phyloP scores from a whole-genome alignment of 2,113 vertebrate genomes.

The Psittacara wagleri region DNA sequence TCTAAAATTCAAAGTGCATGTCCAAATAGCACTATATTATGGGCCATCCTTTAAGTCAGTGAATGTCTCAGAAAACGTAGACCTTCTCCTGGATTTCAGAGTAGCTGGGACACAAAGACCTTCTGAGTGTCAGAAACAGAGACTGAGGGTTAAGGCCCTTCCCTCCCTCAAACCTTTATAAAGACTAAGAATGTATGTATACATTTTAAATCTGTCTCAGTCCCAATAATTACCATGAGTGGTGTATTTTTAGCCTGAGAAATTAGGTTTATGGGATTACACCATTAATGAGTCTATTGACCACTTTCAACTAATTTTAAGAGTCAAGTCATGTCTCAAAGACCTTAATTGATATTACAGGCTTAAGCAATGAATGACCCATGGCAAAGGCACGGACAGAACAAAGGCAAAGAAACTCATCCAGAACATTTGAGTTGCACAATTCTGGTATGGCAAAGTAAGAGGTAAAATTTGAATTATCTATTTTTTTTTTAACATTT shows the following conservation, averaged over 20 bases:
- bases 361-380: neutral
- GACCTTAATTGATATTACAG: neutral
- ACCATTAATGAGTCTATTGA: neutral
- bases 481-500: neutral
- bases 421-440: neutral
- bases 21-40: neutral
- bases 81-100: neutral
- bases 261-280: neutral
- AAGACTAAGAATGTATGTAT: neutral
- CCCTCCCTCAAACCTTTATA: neutral
- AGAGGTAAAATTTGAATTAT: neutral
- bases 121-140: neutral
- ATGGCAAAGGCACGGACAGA: neutral
- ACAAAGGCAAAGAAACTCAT: neutral
- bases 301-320: neutral
- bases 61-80: accelerated
- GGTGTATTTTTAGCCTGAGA: neutral
- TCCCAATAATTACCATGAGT: neutral
- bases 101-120: neutral
- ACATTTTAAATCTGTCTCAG: neutral
- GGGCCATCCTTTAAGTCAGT: neutral
- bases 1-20: neutral
- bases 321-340: neutral
- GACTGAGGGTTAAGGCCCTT: neutral
- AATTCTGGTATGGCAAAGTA: neutral